A percentile compares a stretch with the other conserved stretches of the same genome.
Conservation (phyloP, 2,797 vertebrate genomes). For the Phrynocephalus forsythii region DNA sequence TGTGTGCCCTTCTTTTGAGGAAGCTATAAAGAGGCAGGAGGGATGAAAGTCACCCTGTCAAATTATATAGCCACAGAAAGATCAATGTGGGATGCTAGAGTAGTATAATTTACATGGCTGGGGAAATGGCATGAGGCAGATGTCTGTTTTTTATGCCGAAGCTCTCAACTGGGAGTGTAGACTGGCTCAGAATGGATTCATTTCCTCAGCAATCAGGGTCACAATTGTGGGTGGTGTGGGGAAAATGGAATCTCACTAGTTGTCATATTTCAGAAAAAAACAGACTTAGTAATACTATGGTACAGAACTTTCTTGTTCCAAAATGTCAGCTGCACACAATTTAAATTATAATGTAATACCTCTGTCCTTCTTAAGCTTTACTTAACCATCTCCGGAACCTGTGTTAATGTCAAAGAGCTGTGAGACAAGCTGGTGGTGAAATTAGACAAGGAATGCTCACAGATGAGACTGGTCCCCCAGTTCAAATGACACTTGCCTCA, state of each 20-base stretch:
- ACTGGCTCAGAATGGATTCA: constrained; percentile 4
- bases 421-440: not conserved
- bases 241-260: not conserved
- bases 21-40: constrained; percentile 19
- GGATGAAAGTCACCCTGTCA: constrained; percentile 1
- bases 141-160: constrained; percentile 4
- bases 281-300: not conserved
- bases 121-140: not conserved
- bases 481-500: not conserved
- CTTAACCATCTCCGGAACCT: constrained; percentile 27
- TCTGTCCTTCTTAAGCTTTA: constrained; percentile 37
- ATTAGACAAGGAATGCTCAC: not conserved
- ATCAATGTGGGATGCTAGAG: constrained; percentile 1
- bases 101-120: constrained; percentile 23
- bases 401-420: constrained; percentile 25
- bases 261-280: not conserved
- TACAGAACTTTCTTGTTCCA: constrained; percentile 12
- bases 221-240: not conserved
- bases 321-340: constrained; percentile 31
- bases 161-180: not conserved
- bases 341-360: constrained; percentile 40
- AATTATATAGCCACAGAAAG: constrained; percentile 31
- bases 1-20: constrained; percentile 14
- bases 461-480: not conserved
- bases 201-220: not conserved